Evolutionary conservation across 2,113 vertebrate genomes (phyloP), one percentile per base, ranked within the genome.

Genomic region (Macaca nemestrina): DNA sequence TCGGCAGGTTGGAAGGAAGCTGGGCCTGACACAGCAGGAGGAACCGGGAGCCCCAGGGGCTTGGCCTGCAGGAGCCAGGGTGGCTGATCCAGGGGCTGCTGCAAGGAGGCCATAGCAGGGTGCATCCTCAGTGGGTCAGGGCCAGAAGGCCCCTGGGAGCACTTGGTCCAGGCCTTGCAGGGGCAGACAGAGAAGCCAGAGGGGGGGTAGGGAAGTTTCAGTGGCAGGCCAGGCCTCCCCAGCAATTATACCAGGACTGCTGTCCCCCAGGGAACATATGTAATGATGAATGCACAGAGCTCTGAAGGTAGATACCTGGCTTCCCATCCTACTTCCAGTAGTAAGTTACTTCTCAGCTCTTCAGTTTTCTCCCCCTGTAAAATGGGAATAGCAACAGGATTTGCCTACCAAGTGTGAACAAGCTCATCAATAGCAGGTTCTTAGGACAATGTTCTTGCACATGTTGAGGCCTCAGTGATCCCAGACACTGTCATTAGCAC

Each of bases 21-120:
- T 27, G 16, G 78, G 30, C 43, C 38, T 14, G n/a, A 40, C 1
- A 1, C 5, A 57, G 40, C 23, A 25, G 23, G 23, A 4, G 30
- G 12, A 76, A 5, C 25, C 13, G 3, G 18, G 18, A 40, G 11
- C 5, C 11, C n/a, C 1, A 6, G 3, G 13, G 4, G 27, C 25
- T 32, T 32, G 45, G 38, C 80, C 50, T 38, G 22, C 2, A 50
- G 78, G 45, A 80, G 32, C 35, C 38, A 40, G 22, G 3, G n/a
- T 30, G 20, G 27, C 57, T 18, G 13, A 12, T 59, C 2, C 45
- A 27, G 55, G 27, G 43, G 18, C 43, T 73, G 35, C 27, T 43
- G 57, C 27, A 2, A n/a, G 72, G 40, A 40, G 55, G 16, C 10
- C n/a, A 14, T 50, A 57, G 38, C 16, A 17, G 22, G 20, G 18